phyloP scores from a whole-genome alignment of 2,113 vertebrate species.

The Chitala chitala region DNA sequence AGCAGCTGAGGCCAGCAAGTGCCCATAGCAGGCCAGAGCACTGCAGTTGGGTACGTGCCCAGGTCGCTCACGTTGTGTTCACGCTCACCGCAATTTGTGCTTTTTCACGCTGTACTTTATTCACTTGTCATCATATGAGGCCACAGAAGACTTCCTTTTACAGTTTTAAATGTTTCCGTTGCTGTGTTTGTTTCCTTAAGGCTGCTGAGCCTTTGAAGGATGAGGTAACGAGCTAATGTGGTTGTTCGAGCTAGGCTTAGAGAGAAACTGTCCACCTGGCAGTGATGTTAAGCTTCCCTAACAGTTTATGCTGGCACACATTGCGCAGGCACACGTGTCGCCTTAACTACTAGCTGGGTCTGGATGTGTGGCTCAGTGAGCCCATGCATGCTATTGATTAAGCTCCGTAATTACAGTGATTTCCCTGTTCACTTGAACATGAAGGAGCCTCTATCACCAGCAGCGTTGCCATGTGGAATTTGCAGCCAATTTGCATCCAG shows the following conservation, averaged over 20 bases:
- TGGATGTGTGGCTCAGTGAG: slow-evolving; percentile 7
- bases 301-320: not conserved
- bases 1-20: too few relatives aligned
- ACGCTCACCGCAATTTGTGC: too few relatives aligned
- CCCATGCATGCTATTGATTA: slow-evolving; percentile 20
- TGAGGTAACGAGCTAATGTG: slow-evolving; percentile 13
- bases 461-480: not conserved
- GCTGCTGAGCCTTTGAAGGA: not conserved
- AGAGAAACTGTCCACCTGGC: slow-evolving; percentile 15
- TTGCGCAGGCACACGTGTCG: slow-evolving; percentile 14
- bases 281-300: not conserved
- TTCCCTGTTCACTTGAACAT: slow-evolving; percentile 20
- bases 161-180: not conserved
- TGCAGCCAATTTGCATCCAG: not conserved
- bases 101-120: too few relatives aligned
- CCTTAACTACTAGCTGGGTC: slow-evolving; percentile 7
- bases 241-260: not conserved
- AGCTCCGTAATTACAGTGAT: slow-evolving; percentile 31
- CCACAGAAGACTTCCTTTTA: not conserved
- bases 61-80: too few relatives aligned
- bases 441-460: slow-evolving; percentile 5
- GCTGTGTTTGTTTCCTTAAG: not conserved
- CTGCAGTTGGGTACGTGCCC: too few relatives aligned
- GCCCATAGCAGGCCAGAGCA: too few relatives aligned
- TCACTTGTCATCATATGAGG: too few relatives aligned